A percentile compares a stretch with the other conserved stretches of the same genome.
Evolutionary conservation across 2,797 vertebrate species (phyloP).

Genomic region (Acipenser ruthenus): DNA sequence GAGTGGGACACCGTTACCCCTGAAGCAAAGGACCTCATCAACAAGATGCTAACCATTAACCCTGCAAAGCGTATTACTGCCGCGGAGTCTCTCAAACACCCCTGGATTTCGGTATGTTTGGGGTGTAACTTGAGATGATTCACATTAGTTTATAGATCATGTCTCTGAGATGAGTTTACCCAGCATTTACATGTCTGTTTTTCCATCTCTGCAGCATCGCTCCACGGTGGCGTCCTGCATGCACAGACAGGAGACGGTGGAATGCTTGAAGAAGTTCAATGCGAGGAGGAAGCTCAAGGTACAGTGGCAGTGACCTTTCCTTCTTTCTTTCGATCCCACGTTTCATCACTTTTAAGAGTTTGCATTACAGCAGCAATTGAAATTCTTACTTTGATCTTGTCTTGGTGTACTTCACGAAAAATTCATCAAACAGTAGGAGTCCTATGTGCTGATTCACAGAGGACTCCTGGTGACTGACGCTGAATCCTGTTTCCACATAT

Average conservation of each 20-base stretch:
- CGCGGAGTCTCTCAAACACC: conserved; percentile 86
- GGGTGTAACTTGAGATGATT: not conserved
- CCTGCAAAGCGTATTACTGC: conserved; percentile 89
- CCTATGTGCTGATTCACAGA: no score
- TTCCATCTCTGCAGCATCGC: conserved; percentile 70
- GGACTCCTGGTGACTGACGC: no score
- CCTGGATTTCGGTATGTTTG: conserved; percentile 79
- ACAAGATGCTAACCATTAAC: conserved; percentile 97
- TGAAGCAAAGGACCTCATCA: conserved; percentile 94
- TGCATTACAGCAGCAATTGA: no score
- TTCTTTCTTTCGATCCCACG: not conserved
- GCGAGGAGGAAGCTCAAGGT: conserved; percentile 96
- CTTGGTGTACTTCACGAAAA: no score
- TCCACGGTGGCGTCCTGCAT: conserved; percentile 96
- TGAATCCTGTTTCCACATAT: no score
- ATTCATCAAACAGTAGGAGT: no score
- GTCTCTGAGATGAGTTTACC: not conserved
- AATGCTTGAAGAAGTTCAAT: conserved; percentile 98
- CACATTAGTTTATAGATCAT: not conserved
- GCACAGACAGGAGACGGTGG: conserved; percentile 96
- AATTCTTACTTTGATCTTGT: no score
- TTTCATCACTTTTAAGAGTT: no score
- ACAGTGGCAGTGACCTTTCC: conserved; percentile 17
- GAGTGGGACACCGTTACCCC: conserved; percentile 97
- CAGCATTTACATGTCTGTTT: not conserved